Conservation (phyloP, 2,888 invertebrate species). For the Melinopterus prodromus region DNA sequence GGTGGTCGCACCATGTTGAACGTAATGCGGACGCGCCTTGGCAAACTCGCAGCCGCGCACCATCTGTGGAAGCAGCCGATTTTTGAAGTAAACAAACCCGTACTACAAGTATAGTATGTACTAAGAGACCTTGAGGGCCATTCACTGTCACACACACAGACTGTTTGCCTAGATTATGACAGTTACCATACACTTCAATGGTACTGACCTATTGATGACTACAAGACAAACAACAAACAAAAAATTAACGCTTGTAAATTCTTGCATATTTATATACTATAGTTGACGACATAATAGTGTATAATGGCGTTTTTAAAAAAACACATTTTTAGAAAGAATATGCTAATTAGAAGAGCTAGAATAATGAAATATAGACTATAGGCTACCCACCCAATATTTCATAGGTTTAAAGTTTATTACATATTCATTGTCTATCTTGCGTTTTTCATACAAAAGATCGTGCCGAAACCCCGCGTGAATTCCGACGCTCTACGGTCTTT, state of each 20-base stretch:
- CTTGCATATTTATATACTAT: not conserved
- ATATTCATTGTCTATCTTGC: too few relatives aligned
- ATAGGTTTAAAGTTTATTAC: too few relatives aligned
- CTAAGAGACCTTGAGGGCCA: not conserved
- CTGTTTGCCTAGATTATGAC: not conserved
- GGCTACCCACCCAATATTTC: too few relatives aligned
- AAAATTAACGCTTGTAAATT: not conserved
- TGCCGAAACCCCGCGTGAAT: too few relatives aligned
- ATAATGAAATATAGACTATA: too few relatives aligned
- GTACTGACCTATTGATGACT: not conserved
- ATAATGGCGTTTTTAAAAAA: too few relatives aligned
- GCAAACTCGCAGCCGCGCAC: not conserved
- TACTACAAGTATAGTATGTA: conserved; percentile 4
- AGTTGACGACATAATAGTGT: not conserved
- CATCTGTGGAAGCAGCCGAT: not conserved
- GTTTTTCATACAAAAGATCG: too few relatives aligned
- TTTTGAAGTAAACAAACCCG: conserved; percentile 4
- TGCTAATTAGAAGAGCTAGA: too few relatives aligned
- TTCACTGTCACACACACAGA: not conserved
- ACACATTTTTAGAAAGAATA: too few relatives aligned
- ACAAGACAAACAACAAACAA: not conserved
- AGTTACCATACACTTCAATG: not conserved
- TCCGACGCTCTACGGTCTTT: too few relatives aligned
- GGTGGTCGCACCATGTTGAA: not conserved
- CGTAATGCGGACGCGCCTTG: not conserved